These are phyloP conservation scores for Mobula hypostoma DNA, from an alignment of 2,113 vertebrate species.

Conservation along the genomic window DNA sequence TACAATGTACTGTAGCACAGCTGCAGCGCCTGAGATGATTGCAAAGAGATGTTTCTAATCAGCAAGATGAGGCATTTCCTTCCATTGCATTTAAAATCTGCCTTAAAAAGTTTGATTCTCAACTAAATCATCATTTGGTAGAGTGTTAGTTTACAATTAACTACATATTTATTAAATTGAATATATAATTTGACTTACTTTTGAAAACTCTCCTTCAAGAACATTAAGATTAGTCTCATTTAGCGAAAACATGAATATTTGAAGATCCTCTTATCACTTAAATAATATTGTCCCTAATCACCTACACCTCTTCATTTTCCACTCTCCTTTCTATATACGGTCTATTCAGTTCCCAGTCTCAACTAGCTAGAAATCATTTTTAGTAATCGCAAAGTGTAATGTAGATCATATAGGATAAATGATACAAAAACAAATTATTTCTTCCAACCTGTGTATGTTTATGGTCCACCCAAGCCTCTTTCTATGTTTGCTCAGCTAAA, in stretches of 20 bases:
- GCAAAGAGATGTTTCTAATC: background rate
- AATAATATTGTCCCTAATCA: no score
- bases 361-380: no score
- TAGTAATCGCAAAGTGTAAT: no score
- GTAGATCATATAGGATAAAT: no score
- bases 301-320: no score
- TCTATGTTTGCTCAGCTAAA: no score
- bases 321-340: no score
- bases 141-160: background rate
- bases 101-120: background rate
- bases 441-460: no score
- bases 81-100: background rate
- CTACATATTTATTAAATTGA: background rate
- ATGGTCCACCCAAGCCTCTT: no score
- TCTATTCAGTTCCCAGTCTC: no score
- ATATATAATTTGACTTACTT: background rate
- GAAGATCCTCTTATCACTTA: no score
- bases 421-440: no score
- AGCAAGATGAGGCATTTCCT: background rate
- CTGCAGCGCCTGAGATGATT: background rate
- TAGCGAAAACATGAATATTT: background rate
- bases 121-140: background rate
- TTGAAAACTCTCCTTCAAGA: background rate
- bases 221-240: background rate
- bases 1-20: background rate